These are phyloP conservation scores for Riparia riparia DNA, from an alignment of 2,113 vertebrate genomes.

Conservation along the genomic window DNA sequence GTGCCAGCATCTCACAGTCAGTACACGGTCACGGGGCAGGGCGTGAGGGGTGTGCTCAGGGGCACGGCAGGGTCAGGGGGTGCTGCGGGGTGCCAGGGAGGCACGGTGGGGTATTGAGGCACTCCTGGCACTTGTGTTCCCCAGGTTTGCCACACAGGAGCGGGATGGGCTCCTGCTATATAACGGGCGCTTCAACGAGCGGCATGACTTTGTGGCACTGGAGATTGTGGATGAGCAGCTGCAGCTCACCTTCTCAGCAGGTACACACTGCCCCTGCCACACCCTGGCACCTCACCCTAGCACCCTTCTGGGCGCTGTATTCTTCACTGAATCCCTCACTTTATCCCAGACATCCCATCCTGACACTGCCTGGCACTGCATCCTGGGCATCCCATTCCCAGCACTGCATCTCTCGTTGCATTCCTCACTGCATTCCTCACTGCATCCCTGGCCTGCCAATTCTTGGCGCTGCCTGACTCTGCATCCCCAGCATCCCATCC, in stretches of 20 bases:
- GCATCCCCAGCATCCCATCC: neutral
- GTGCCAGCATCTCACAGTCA: neutral
- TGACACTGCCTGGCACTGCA: neutral
- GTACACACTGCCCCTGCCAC: fast-evolving
- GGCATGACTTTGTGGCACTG: constrained; percentile 93
- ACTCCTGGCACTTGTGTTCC: neutral
- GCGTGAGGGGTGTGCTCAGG: fast-evolving
- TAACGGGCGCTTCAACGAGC: constrained; percentile 95
- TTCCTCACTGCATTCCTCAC: neutral
- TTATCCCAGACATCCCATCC: neutral
- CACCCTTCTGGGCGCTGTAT: neutral
- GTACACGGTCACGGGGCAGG: neutral
- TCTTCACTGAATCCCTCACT: neutral
- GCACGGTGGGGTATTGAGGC: fast-evolving
- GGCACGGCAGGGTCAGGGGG: neutral
- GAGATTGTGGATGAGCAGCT: constrained; percentile 92
- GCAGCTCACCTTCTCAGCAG: constrained; percentile 96
- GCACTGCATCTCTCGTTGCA: neutral
- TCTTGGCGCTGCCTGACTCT: neutral
- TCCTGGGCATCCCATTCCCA: constrained; percentile 67
- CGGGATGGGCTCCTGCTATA: constrained; percentile 88
- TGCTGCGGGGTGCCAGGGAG: neutral
- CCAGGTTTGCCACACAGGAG: constrained; percentile 92
- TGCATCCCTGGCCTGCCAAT: neutral
- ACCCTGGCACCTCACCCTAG: fast-evolving